Evolutionary conservation across 2,888 invertebrate genomes (phyloP).

Genomic region (Philereme vetulata): DNA sequence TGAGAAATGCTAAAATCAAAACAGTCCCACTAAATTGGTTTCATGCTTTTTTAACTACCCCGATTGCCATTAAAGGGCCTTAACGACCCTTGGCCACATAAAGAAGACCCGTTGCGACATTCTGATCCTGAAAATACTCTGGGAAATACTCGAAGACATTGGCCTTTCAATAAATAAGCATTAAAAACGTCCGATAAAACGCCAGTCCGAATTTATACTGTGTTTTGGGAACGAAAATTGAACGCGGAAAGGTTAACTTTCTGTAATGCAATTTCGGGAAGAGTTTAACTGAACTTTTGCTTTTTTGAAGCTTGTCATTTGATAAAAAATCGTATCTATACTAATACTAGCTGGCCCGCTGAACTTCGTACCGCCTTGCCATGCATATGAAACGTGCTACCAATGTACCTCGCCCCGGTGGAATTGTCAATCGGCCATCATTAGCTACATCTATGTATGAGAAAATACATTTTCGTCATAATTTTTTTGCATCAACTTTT

Average conservation of each 20-base stretch:
- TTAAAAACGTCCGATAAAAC: conserved; percentile 62
- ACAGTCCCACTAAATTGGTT: conserved; percentile 28
- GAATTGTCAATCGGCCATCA: too few species aligned
- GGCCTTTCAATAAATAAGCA: conserved; percentile 80
- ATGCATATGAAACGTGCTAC: too few species aligned
- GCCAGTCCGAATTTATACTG: conserved; percentile 35
- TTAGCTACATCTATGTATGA: too few species aligned
- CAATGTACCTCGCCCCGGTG: too few species aligned
- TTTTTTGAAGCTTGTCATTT: conserved; percentile 1
- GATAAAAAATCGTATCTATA: too few species aligned
- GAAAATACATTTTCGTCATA: too few species aligned
- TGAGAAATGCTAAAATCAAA: conserved; percentile 33
- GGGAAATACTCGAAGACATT: conserved; percentile 52
- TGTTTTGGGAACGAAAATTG: conserved; percentile 34
- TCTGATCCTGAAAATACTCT: conserved; percentile 72
- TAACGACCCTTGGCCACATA: conserved; percentile 48
- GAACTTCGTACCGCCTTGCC: too few species aligned
- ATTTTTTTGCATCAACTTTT: too few species aligned
- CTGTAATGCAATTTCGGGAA: conserved; percentile 19
- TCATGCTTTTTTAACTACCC: conserved; percentile 34
- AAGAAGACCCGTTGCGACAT: conserved; percentile 67
- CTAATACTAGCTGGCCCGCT: too few species aligned
- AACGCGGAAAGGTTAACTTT: conserved; percentile 24
- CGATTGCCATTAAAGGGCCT: conserved; percentile 36
- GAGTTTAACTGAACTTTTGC: conserved; percentile 8